A percentile compares a stretch with the other conserved stretches of the same genome.
Conservation (phyloP, 2,888 invertebrate genomes). For the Heteropelma amictum region DNA sequence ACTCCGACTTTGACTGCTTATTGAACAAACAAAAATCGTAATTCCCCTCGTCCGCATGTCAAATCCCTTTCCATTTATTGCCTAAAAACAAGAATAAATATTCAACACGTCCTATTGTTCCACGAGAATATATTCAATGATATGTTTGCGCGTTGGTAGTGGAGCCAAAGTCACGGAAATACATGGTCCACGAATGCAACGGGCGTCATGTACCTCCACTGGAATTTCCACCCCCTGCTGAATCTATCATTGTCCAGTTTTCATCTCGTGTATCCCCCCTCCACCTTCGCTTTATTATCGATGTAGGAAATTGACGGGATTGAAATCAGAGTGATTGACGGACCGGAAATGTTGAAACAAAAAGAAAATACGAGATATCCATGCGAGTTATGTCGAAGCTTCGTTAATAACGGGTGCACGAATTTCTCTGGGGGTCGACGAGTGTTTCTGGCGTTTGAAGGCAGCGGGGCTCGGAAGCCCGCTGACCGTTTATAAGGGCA, state of each 20-base stretch:
- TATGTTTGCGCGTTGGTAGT: too few species aligned
- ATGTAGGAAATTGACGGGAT: not conserved
- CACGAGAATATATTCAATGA: too few species aligned
- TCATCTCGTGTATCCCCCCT: not conserved
- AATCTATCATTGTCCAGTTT: not conserved
- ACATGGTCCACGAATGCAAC: not conserved
- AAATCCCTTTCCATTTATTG: too few species aligned
- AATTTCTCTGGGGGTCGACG: conserved; percentile 3
- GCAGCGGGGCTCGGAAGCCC: conserved; percentile 25
- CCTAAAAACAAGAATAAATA: too few species aligned
- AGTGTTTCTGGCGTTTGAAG: conserved; percentile 35
- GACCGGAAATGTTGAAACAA: conserved; percentile 2
- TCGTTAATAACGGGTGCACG: not conserved
- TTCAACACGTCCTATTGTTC: too few species aligned
- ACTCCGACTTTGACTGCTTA: too few species aligned
- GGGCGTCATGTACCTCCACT: not conserved
- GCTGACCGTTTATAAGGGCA: conserved; percentile 25
- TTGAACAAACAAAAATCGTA: too few species aligned
- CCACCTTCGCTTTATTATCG: not conserved
- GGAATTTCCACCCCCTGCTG: not conserved
- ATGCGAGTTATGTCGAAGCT: conserved; percentile 2
- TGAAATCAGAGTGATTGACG: conserved; percentile 22
- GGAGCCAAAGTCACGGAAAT: too few species aligned
- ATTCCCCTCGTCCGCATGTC: too few species aligned
- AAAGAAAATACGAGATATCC: conserved; percentile 12